Conservation (phyloP, 1,140 invertebrate genomes). For the Leptonema lineaticorne region DNA sequence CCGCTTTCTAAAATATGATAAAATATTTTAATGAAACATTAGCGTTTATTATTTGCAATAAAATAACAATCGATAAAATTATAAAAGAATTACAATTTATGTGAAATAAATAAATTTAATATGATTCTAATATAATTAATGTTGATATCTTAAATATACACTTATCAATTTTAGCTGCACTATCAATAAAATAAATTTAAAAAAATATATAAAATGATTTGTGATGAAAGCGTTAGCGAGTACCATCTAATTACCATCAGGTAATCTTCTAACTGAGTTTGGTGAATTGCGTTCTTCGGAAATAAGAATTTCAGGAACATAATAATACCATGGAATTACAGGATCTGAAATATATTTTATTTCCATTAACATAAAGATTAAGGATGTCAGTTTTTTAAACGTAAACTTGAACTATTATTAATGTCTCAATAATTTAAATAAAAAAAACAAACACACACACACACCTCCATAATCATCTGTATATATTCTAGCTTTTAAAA, state of each 20-base stretch:
- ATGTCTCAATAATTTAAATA: background rate
- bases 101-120: background rate
- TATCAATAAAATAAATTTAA: conserved; percentile 43
- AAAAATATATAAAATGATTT: background rate
- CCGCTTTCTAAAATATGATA: conserved; percentile 53
- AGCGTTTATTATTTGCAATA: no score
- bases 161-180: no score
- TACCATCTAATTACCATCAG: conserved; percentile 55
- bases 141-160: no score
- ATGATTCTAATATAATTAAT: background rate
- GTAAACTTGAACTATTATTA: background rate
- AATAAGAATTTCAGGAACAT: conserved; percentile 79
- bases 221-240: background rate
- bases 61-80: no score
- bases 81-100: no score
- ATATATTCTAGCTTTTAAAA: conserved; percentile 75
- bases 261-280: conserved; percentile 64
- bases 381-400: no score
- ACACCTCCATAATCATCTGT: conserved; percentile 77
- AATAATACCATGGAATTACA: conserved; percentile 84
- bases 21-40: no score
- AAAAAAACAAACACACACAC: background rate
- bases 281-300: conserved; percentile 74
- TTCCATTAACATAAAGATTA: background rate
- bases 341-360: conserved; percentile 63